Base-by-base conservation (phyloP, 2,797 vertebrate species). In the Ispidina lecontei region DNA sequence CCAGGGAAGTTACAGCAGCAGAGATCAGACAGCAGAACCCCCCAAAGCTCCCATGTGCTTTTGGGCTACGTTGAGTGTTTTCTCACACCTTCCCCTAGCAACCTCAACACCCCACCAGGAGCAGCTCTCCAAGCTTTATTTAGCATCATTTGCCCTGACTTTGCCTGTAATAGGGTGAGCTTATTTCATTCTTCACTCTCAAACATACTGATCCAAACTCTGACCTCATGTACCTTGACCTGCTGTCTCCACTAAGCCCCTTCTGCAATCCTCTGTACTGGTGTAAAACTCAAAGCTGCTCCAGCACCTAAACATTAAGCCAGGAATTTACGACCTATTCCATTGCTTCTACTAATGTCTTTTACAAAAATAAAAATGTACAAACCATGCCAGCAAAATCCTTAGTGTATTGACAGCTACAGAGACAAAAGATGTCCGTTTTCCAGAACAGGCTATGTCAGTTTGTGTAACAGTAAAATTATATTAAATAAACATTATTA, bases 51-150 rank as follows among this genome's bases (percentile, higher is more conserved):
- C 22, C 28, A n/a, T 16, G 19, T 1, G 7, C 52, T 91, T 87
- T 91, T 56, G 91, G 35, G 33, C 73, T 81, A 78, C 37, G 51
- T 0, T 8, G 23, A 88, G 86, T 90, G 56, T 81, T 94, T 95
- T 71, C 63, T 89, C 72, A 41, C 23, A 81, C 59, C 70, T 91
- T 89, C 70, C 73, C 89, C 83, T 96, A 90, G 94, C 92, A 96
- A 96, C 83, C 52, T 86, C 83, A 80, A 60, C 63, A 75, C 28
- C 29, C 28, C 67, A 35, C 62, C 69, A 87, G 35, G 31, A 87
- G 64, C 21, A 75, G 19, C 26, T 77, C 51, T 68, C 69, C 63
- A 75, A 63, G 37, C 56, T 74, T 67, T 29, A 51, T 74, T 67
- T 29, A 51, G 33, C 77, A 58, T 47, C 6, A 52, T 76, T 69